phyloP scores from a whole-genome alignment of 2,113 vertebrate genomes.

The Pleuronectes platessa region DNA sequence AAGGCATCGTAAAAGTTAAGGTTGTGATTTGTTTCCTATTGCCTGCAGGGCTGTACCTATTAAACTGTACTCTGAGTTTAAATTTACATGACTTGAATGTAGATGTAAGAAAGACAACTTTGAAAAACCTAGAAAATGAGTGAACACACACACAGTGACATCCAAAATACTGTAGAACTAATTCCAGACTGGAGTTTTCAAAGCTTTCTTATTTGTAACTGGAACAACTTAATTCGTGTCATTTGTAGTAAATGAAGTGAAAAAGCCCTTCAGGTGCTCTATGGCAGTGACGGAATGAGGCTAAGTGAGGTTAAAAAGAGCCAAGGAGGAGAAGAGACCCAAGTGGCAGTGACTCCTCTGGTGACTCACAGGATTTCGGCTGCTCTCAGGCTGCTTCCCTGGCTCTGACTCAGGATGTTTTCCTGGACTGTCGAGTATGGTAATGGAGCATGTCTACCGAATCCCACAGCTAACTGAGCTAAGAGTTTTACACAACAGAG shows the following conservation, averaged over 20 bases:
- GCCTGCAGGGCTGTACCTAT: too few species aligned
- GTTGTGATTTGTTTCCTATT: too few species aligned
- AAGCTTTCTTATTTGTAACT: not conserved
- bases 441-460: conserved; percentile 16
- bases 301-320: not conserved
- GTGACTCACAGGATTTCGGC: not conserved
- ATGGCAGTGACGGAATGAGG: not conserved
- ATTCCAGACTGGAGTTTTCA: too few species aligned
- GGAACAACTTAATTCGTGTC: not conserved
- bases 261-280: not conserved
- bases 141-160: too few species aligned
- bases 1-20: too few species aligned
- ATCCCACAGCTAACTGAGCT: conserved; percentile 9
- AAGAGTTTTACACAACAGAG: conserved; percentile 10
- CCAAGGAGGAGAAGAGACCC: not conserved
- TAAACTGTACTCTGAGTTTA: too few species aligned
- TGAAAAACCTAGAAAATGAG: too few species aligned
- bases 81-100: too few species aligned
- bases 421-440: not conserved
- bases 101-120: too few species aligned
- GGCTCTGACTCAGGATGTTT: conserved; percentile 10
- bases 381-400: not conserved
- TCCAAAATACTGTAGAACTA: too few species aligned
- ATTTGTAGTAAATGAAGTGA: not conserved
- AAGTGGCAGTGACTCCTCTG: not conserved